phyloP scores from a whole-genome alignment of 2,888 invertebrate genomes.

The Anoplius nigerrimus region DNA sequence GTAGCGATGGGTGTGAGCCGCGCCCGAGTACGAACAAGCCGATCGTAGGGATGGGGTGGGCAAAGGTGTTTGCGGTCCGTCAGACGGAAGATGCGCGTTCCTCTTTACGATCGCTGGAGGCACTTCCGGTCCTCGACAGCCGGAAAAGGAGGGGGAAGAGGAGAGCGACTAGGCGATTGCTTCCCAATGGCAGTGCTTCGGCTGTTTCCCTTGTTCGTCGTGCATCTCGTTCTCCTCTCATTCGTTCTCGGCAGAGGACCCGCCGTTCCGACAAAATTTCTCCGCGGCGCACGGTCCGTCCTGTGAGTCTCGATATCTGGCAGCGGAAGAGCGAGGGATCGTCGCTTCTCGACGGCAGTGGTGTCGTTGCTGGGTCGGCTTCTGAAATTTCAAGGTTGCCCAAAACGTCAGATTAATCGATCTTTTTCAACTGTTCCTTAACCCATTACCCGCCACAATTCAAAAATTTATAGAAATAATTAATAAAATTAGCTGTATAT shows the following conservation, averaged over 20 bases:
- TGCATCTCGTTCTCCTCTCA: conserved; percentile 24
- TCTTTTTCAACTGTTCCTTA: too few relatives aligned
- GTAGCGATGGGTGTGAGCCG: too few relatives aligned
- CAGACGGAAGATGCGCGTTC: too few relatives aligned
- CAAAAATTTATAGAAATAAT: too few relatives aligned
- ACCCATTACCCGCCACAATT: too few relatives aligned
- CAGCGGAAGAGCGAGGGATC: conserved; percentile 33
- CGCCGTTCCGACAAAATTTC: conserved; percentile 21
- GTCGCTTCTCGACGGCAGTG: conserved; percentile 31
- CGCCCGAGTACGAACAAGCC: too few relatives aligned
- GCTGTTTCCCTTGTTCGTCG: conserved; percentile 34
- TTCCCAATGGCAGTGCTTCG: conserved; percentile 48
- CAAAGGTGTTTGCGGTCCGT: too few relatives aligned
- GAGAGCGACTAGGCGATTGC: conserved; percentile 51
- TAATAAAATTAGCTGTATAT: too few relatives aligned
- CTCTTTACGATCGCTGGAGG: too few relatives aligned
- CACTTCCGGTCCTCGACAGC: too few relatives aligned
- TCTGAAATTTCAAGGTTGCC: conserved; percentile 36
- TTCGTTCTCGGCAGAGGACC: conserved; percentile 26
- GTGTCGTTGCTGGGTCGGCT: conserved; percentile 30
- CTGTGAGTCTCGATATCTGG: background rate
- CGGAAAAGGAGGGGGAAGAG: conserved; percentile 23
- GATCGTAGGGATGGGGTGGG: too few relatives aligned
- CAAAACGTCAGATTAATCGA: too few relatives aligned
- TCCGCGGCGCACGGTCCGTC: background rate